Evolutionary conservation across 2,113 vertebrate genomes (phyloP).

Genomic region (Alexandromys fortis): DNA sequence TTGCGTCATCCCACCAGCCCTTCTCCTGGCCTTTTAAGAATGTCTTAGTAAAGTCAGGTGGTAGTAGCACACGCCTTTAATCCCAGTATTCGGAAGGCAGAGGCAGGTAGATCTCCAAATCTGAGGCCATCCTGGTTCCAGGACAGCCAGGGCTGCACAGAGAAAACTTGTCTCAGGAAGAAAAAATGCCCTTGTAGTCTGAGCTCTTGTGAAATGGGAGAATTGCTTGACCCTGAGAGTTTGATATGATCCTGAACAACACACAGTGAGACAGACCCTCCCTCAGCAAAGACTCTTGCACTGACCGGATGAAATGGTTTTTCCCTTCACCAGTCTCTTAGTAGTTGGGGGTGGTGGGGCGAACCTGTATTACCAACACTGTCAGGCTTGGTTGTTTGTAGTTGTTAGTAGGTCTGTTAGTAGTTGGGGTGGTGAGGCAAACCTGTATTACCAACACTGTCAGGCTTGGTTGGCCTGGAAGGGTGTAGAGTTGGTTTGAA

Average conservation of each 20-base stretch:
- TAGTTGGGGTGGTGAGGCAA: background rate
- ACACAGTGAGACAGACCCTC: background rate
- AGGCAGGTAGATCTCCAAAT: background rate
- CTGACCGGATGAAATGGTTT: background rate
- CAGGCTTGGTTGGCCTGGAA: background rate
- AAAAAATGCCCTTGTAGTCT: background rate
- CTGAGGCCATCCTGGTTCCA: background rate
- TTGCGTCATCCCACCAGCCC: background rate
- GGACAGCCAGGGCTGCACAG: background rate
- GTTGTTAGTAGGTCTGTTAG: background rate
- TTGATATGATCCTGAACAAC: background rate
- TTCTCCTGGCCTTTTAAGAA: slow-evolving; percentile 5
- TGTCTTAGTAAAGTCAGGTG: background rate
- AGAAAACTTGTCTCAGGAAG: background rate
- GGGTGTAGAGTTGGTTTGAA: background rate
- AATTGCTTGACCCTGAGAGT: background rate
- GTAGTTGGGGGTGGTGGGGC: background rate
- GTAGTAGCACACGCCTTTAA: background rate
- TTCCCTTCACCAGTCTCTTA: background rate
- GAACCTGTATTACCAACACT: too few relatives aligned
- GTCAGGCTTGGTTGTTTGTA: background rate
- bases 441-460: background rate
- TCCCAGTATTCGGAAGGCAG: background rate
- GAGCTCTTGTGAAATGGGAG: background rate
- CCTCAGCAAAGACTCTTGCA: background rate